Evolutionary conservation across 1,140 invertebrate genomes (phyloP).

Genomic region (Propsilocerus akamusi): DNA sequence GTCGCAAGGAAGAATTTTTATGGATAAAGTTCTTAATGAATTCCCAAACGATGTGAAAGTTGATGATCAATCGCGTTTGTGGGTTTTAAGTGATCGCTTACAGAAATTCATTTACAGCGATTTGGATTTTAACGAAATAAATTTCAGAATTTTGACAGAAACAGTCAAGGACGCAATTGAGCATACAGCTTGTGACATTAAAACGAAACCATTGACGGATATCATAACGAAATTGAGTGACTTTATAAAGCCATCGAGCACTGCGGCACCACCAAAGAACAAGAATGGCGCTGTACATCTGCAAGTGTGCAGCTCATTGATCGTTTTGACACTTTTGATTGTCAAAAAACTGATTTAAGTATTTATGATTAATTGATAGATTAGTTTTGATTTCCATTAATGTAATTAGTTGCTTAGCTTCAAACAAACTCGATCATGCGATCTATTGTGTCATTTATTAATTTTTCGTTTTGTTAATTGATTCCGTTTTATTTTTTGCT

Average conservation of each 20-base stretch:
- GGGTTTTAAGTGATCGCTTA: slow-evolving; percentile 52
- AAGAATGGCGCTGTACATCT: too few species aligned
- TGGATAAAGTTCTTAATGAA: slow-evolving; percentile 48
- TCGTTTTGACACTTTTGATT: neutral
- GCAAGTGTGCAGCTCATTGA: neutral
- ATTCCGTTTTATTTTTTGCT: too few species aligned
- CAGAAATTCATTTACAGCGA: slow-evolving; percentile 48
- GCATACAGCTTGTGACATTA: slow-evolving; percentile 42
- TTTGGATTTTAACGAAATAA: slow-evolving; percentile 41
- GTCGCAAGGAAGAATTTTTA: slow-evolving; percentile 46
- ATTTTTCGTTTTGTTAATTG: too few species aligned
- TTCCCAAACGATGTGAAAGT: slow-evolving; percentile 64
- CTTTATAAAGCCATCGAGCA: slow-evolving; percentile 11
- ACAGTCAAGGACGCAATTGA: slow-evolving; percentile 42
- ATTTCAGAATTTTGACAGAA: slow-evolving; percentile 50
- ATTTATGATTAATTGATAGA: neutral
- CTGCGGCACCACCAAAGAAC: neutral
- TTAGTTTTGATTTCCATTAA: too few species aligned
- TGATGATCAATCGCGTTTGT: slow-evolving; percentile 45
- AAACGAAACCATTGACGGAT: slow-evolving; percentile 27
- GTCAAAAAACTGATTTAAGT: neutral
- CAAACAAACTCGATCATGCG: too few species aligned
- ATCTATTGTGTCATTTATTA: too few species aligned
- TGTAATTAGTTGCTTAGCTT: too few species aligned
- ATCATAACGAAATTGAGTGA: slow-evolving; percentile 29